Base-by-base conservation (phyloP, 1,140 invertebrate genomes). In the Pseudomyrmex concolor region DNA sequence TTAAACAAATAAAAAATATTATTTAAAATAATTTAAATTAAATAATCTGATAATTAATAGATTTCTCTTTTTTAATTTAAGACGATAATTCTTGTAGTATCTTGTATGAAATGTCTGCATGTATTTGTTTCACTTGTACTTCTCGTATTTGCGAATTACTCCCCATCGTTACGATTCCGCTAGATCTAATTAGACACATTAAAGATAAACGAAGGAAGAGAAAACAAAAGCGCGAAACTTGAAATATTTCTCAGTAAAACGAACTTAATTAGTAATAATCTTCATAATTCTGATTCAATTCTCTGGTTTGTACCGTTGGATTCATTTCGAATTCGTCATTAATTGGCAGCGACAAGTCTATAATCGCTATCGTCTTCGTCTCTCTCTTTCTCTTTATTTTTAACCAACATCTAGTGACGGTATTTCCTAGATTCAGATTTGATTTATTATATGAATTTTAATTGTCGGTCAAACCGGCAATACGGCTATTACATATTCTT, bases 171-270 rank as follows among this genome's bases (percentile, higher is more conserved):
- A 57, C 15, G 54, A 57, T 80, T 57, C 76, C 76, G 76, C 66
- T 80, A 80, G n/a, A 43, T 50, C 8, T 71, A 71, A 70, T 70
- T 60, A 71, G 43, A 34, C 57, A 5, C 19, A 71, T 71, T 25
- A 34, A 34, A 25, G 54, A 71, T 80, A 59, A 59, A 70, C 48
- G 10, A 25, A 71, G n/a, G 66, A 71, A 80, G 66, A 80, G 66
- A 59, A 59, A 59, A 78, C 76, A 80, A 80, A 70, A 71, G 55
- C 76, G 66, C 66, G 66, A 70, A 59, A 59, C 54, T 80, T 67
- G 54, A 13, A 59, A 59, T 51, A 12, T 66, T 59, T 59, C 48
- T 45, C 57, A 51, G 34, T 62, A 81, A 43, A 81, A 43, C 57
- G 43, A 51, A 64, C 43, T n/a, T 80, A 80, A 71, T 80, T 71